Percentiles rank a stretch among this genome's conserved stretches.
phyloP scores from a whole-genome alignment of 2,888 invertebrate species.

The Drosophila robusta region DNA sequence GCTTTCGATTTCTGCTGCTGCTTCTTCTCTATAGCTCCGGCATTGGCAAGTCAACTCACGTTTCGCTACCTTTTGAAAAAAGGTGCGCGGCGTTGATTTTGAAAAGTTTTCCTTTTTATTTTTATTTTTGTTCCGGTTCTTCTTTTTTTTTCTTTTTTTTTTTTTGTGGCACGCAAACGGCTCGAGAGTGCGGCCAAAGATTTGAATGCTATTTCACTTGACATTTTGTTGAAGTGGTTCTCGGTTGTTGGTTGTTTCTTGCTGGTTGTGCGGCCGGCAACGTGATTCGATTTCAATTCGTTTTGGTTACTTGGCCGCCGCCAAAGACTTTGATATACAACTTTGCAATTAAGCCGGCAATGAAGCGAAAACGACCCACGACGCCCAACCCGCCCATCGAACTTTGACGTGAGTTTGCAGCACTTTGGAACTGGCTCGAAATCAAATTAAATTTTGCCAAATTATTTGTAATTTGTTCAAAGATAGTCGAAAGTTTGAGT shows the following conservation, averaged over 20 bases:
- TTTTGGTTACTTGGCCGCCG: slow-evolving; percentile 55
- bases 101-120: slow-evolving; percentile 55
- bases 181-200: slow-evolving; percentile 33
- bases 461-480: slow-evolving; percentile 57
- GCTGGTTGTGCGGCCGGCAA: slow-evolving; percentile 44
- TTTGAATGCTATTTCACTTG: slow-evolving; percentile 75
- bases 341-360: slow-evolving; percentile 71
- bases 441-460: slow-evolving; percentile 76
- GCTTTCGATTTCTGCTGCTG: slow-evolving; percentile 67
- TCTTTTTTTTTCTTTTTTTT: slow-evolving; percentile 1
- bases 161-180: not conserved
- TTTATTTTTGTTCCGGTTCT: not conserved
- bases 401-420: slow-evolving; percentile 21
- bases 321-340: slow-evolving; percentile 59
- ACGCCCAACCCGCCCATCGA: slow-evolving; percentile 31
- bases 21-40: slow-evolving; percentile 5
- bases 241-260: slow-evolving; percentile 33
- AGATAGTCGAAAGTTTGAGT: slow-evolving; percentile 5
- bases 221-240: slow-evolving; percentile 72
- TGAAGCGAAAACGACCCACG: slow-evolving; percentile 63
- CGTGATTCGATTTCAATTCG: slow-evolving; percentile 76
- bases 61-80: slow-evolving; percentile 54
- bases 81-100: slow-evolving; percentile 75
- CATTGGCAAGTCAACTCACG: slow-evolving; percentile 65
- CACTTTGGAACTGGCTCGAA: slow-evolving; percentile 19